phyloP scores from a whole-genome alignment of 1,140 invertebrate genomes.

The Ericerus pela region DNA sequence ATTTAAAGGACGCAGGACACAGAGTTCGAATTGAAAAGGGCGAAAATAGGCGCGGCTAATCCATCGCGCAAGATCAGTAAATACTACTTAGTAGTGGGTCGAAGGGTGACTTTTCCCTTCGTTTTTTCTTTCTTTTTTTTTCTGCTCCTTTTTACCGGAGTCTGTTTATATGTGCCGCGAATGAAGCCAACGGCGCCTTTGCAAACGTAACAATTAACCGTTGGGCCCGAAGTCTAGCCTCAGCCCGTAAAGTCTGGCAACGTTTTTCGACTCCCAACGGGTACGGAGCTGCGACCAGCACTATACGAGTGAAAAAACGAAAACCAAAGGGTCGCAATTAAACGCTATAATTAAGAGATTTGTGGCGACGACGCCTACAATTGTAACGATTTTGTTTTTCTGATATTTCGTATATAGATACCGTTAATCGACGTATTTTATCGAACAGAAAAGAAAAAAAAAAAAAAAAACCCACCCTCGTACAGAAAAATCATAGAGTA shows the following conservation, averaged over 20 bases:
- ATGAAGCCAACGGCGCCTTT: conserved; percentile 4
- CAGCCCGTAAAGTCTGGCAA: too few species aligned
- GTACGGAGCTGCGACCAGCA: too few species aligned
- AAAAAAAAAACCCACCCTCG: too few species aligned
- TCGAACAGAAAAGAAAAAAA: too few species aligned
- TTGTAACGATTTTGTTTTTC: background rate
- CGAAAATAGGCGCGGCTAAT: background rate
- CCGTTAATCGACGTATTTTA: conserved; percentile 4
- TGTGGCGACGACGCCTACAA: conserved; percentile 4
- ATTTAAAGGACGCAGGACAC: too few species aligned
- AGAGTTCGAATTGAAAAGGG: too few species aligned
- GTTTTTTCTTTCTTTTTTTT: too few species aligned
- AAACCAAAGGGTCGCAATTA: background rate
- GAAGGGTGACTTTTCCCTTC: too few species aligned
- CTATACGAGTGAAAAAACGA: too few species aligned
- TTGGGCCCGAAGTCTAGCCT: background rate
- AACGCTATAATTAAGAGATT: conserved; percentile 12
- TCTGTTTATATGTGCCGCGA: background rate
- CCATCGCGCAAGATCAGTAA: background rate
- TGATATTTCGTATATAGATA: background rate
- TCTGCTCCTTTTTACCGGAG: too few species aligned
- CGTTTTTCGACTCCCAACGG: too few species aligned
- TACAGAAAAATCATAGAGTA: background rate
- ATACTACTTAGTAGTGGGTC: background rate
- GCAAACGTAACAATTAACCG: conserved; percentile 5